Evolutionary conservation across 2,113 vertebrate genomes (phyloP).

Genomic region (Malurus melanocephalus): DNA sequence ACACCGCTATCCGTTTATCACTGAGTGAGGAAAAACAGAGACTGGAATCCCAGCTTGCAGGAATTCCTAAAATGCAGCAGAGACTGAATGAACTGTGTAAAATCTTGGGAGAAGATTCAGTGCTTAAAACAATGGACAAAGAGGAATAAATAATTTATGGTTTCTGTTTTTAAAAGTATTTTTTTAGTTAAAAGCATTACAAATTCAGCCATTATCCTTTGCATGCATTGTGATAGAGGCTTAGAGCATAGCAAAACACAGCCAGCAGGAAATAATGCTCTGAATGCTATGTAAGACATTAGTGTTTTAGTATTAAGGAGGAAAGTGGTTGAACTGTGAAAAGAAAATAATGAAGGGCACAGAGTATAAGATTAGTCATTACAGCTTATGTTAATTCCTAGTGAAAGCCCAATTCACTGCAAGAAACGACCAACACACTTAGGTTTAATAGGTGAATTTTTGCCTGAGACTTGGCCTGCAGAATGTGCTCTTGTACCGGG

Average conservation of each 20-base stretch:
- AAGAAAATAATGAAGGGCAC: slow-evolving; percentile 44
- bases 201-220: slow-evolving; percentile 47
- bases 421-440: background rate
- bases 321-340: slow-evolving; percentile 46
- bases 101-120: slow-evolving; percentile 95
- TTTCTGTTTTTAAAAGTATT: slow-evolving; percentile 48
- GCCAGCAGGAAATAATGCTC: slow-evolving; percentile 52
- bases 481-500: slow-evolving; percentile 36
- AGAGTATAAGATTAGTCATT: slow-evolving; percentile 31
- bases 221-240: slow-evolving; percentile 64
- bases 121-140: slow-evolving; percentile 81
- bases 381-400: slow-evolving; percentile 57
- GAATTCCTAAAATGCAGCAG: slow-evolving; percentile 95
- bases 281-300: slow-evolving; percentile 50
- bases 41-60: slow-evolving; percentile 92
- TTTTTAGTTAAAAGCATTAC: slow-evolving; percentile 58
- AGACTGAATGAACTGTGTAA: slow-evolving; percentile 95
- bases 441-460: slow-evolving; percentile 47
- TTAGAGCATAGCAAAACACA: slow-evolving; percentile 59
- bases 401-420: slow-evolving; percentile 54
- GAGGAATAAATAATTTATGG: slow-evolving; percentile 70
- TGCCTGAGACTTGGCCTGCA: slow-evolving; percentile 3
- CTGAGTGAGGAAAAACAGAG: slow-evolving; percentile 96
- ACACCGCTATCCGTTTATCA: slow-evolving; percentile 90
- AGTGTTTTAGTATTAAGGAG: slow-evolving; percentile 31